Percentiles rank a stretch among this genome's conserved stretches.
These are phyloP conservation scores for Drosophila asahinai DNA, from an alignment of 1,140 invertebrate genomes.

Conservation along the genomic window DNA sequence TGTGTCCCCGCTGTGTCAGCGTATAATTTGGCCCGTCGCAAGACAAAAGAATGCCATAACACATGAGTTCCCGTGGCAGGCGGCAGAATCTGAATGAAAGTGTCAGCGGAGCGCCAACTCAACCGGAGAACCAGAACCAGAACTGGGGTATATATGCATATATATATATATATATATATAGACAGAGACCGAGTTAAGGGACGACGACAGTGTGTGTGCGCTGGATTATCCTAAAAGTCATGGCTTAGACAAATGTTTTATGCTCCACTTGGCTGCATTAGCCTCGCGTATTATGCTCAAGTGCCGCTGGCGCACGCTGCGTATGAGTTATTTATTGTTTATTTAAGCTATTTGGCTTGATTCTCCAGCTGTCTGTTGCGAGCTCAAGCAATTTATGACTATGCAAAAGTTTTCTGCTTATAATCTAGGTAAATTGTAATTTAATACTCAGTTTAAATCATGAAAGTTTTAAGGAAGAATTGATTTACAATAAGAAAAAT, in stretches of 20 bases:
- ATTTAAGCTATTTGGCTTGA: conserved; percentile 48
- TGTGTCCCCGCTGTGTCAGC: conserved; percentile 29
- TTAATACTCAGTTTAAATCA: too few relatives aligned
- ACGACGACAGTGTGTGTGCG: conserved; percentile 18
- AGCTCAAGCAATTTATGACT: conserved; percentile 57
- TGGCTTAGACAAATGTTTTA: conserved; percentile 71
- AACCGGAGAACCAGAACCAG: conserved; percentile 2
- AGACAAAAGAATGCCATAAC: conserved; percentile 48
- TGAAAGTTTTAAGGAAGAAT: too few relatives aligned
- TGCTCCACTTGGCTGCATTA: conserved; percentile 67
- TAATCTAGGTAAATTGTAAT: neutral
- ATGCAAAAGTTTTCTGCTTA: conserved; percentile 4
- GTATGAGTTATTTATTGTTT: conserved; percentile 74
- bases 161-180: conserved; percentile 1
- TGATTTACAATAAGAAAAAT: too few relatives aligned
- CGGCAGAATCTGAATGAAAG: conserved; percentile 50
- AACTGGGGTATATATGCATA: conserved; percentile 21
- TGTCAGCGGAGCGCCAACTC: conserved; percentile 47
- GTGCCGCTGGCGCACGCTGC: conserved; percentile 55
- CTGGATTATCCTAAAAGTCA: conserved; percentile 60
- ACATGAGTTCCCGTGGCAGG: conserved; percentile 28
- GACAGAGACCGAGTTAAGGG: conserved; percentile 1
- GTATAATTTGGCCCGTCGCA: conserved; percentile 38
- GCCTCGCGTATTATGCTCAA: conserved; percentile 50
- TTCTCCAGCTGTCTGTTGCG: conserved; percentile 42